These are phyloP conservation scores for Pelagia noctiluca DNA, from an alignment of 30 jellyfish, hydroid and myxozoan species.

Conservation along the genomic window DNA sequence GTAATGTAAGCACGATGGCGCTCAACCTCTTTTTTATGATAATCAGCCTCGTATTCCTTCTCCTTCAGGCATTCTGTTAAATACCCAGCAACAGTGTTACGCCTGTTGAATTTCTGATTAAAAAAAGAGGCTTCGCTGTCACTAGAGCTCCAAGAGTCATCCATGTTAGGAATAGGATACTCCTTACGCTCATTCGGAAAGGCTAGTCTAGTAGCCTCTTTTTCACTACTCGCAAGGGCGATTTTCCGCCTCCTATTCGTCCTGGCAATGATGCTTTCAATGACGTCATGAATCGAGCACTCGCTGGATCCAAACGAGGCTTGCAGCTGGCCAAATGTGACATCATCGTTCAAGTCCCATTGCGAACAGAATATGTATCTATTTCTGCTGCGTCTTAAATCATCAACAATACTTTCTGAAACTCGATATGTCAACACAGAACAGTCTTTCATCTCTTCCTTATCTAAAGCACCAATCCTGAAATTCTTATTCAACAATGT, in stretches of 20 bases:
- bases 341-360: constrained; percentile 57
- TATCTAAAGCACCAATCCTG: constrained; percentile 22
- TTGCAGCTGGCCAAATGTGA: constrained; percentile 50
- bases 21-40: background rate
- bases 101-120: background rate
- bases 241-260: constrained; percentile 35
- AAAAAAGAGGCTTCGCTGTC: background rate
- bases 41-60: constrained; percentile 42
- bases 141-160: background rate
- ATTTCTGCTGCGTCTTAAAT: constrained; percentile 10
- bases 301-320: constrained; percentile 28
- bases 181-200: background rate
- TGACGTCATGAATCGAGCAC: constrained; percentile 2
- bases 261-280: constrained; percentile 44
- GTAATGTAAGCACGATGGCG: background rate
- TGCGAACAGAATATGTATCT: constrained; percentile 42
- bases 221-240: constrained; percentile 32
- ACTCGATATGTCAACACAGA: constrained; percentile 29
- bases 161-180: no score
- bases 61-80: background rate
- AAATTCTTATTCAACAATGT: constrained; percentile 31
- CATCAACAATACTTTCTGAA: constrained; percentile 57
- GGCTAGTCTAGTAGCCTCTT: background rate
- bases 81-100: background rate
- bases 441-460: constrained; percentile 25